Base-by-base conservation (phyloP, 2,888 invertebrate genomes). In the Cryptophagus acutangulus region DNA sequence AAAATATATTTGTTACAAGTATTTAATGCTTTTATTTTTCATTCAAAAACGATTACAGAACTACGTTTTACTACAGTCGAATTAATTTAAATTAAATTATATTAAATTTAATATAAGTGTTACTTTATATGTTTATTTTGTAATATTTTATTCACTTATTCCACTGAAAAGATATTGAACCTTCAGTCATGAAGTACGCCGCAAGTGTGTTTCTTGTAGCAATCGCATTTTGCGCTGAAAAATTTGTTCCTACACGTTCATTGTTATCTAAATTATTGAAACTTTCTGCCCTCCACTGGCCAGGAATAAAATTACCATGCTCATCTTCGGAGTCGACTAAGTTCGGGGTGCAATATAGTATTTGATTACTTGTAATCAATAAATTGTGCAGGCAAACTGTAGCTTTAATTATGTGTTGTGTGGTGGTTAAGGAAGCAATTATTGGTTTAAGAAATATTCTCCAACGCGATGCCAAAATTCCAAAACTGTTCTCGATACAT, bases 401-500 rank as follows among this genome's bases (percentile, higher is more conserved):
- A 3, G 49, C 43, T 43, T 46, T 47, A 8, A 51, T 40, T 13
- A 49, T 50, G 28, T 31, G 42, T 15, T 52, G 49, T 13, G 38
- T 24, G 17, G 38, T 49, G 17, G 43, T 33, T 16, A 43, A 38
- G 10, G 36, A 34, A 13, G 45, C 41, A 40, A 14, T 18, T 15
- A 52, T 52, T 9, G 26, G n/a, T 28, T 36, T 17, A 28, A 38
- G 43, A 33, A 31, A 46, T 38, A 46, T 51, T 35, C 47, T 17
- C 47, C 48, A 51, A 24, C 50, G 35, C 2, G 48, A 20, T 29
- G 29, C 40, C 15, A 48, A 28, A 37, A 51, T 47, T 1, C 47
- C 52, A 43, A 49, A 49, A 2, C 36, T 25, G 26, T 52, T 52
- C 42, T 48, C 45, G 17, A 51, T 49, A 18, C 35, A 12, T 1